phyloP scores from a whole-genome alignment of 2,113 vertebrate genomes.

The Hyla sarda region DNA sequence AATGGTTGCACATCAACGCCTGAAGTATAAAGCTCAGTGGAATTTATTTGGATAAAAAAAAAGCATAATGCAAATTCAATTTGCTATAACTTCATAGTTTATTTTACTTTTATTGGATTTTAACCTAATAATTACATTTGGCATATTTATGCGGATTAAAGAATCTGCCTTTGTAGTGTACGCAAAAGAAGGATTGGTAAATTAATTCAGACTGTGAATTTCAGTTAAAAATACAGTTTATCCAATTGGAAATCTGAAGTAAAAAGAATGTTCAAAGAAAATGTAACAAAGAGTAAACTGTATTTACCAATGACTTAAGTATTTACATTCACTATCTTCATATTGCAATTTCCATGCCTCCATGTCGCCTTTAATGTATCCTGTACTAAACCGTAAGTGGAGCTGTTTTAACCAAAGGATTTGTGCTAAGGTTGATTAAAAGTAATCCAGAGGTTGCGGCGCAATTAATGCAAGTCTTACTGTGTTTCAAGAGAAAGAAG shows the following conservation, averaged over 20 bases:
- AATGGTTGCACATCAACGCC: conserved; percentile 57
- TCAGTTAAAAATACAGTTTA: conserved; percentile 59
- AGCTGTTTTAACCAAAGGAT: conserved; percentile 61
- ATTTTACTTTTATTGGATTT: conserved; percentile 60
- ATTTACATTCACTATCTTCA: conserved; percentile 61
- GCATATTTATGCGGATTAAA: conserved; percentile 60
- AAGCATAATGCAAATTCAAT: conserved; percentile 60
- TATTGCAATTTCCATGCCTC: conserved; percentile 65
- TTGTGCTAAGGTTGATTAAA: conserved; percentile 64
- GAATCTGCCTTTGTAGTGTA: not conserved
- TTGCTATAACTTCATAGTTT: conserved; percentile 58
- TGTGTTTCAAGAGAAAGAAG: conserved; percentile 62
- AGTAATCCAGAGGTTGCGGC: conserved; percentile 64
- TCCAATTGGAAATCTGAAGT: conserved; percentile 60
- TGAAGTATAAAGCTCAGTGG: conserved; percentile 58
- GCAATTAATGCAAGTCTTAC: conserved; percentile 60
- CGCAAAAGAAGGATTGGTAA: conserved; percentile 55
- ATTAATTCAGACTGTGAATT: conserved; percentile 59
- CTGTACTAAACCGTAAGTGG: conserved; percentile 59
- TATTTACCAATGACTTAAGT: conserved; percentile 67
- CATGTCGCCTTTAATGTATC: conserved; percentile 58
- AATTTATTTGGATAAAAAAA: conserved; percentile 60
- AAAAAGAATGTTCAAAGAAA: conserved; percentile 67
- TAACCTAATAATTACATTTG: conserved; percentile 60
- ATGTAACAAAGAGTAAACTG: conserved; percentile 63